phyloP scores from a whole-genome alignment of 2,113 vertebrate species.

The Todiramphus chloris region DNA sequence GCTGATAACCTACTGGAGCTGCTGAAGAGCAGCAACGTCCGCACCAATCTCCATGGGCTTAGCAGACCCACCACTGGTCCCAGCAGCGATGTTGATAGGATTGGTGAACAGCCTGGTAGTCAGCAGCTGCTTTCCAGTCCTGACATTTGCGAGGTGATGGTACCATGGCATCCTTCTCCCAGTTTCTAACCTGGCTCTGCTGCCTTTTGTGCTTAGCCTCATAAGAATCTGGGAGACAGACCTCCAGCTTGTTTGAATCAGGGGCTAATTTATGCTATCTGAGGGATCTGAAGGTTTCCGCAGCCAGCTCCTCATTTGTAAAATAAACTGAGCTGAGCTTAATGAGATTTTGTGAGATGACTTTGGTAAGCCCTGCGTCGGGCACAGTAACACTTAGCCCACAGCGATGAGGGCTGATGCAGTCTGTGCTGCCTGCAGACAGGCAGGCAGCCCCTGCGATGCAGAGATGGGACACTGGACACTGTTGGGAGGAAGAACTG shows the following conservation, averaged over 20 bases:
- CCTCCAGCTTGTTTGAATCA: background rate
- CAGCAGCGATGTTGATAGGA: background rate
- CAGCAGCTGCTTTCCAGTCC: background rate
- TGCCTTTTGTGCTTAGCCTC: background rate
- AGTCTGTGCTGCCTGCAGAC: background rate
- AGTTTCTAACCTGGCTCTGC: background rate
- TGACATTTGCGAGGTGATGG: rapidly evolving
- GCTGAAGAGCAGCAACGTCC: background rate
- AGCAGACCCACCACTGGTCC: background rate
- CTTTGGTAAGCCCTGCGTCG: background rate
- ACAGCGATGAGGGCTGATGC: background rate
- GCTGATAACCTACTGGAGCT: background rate
- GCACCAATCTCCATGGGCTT: rapidly evolving
- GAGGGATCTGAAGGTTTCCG: background rate
- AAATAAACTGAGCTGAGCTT: conserved; percentile 5
- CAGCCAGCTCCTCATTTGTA: background rate
- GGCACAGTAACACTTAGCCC: background rate
- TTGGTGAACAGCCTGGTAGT: background rate
- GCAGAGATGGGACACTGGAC: background rate
- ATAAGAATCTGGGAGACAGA: background rate
- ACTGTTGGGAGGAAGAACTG: background rate
- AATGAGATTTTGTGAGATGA: background rate
- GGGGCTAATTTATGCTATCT: background rate
- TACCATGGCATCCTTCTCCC: background rate
- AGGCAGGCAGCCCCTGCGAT: rapidly evolving